Evolutionary conservation across 2,888 invertebrate species (phyloP), one percentile per base, ranked within the genome.

Genomic region (Andrena camellia): DNA sequence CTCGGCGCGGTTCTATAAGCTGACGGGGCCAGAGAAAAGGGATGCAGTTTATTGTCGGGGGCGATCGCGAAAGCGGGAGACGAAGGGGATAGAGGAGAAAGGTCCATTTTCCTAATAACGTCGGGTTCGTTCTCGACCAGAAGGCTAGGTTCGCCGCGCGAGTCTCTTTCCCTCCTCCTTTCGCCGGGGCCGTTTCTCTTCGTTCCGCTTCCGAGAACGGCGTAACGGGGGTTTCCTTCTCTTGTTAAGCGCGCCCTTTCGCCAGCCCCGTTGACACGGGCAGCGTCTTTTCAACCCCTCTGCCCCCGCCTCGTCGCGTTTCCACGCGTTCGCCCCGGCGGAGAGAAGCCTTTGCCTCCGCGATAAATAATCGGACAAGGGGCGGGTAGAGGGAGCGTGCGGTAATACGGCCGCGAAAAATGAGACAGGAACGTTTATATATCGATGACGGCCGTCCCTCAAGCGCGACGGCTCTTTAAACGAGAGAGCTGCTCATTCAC

Each of bases 41-140:
- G 82, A 54, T 50, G 78, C 79, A 64, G 86, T 82, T 84, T 79
- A 82, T 84, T 78, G 87, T 82, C 60, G 74, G 77, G 77, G 77
- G 68, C 26, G 77, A 66, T 68, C 20, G 71, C 31, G 52, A 84
- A 29, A 59, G 76, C 62, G 62, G 64, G 54, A 63, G 64, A 72
- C 1, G 62, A 69, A 64, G 68, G 62, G 69, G 74, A 67, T 31
- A 26, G 67, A 33, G 63, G 59, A 60, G 67, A n/a, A 60, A 76
- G 84, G 88, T 90, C 90, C 89, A 90, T 89, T 90, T 90, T 90
- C 90, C 89, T 90, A 90, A 90, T 90, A 90, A 90, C 89, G 84
- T 78, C 86, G 91, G 88, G 88, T 91, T 90, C 90, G 89, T 89
- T 90, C 90, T 90, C 90, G 90, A 86, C 69, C 77, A 48, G 48